A percentile compares a stretch with the other conserved stretches of the same genome.
Conservation (phyloP, 2,113 vertebrate species). For the Pomatorhinus ruficollis region DNA sequence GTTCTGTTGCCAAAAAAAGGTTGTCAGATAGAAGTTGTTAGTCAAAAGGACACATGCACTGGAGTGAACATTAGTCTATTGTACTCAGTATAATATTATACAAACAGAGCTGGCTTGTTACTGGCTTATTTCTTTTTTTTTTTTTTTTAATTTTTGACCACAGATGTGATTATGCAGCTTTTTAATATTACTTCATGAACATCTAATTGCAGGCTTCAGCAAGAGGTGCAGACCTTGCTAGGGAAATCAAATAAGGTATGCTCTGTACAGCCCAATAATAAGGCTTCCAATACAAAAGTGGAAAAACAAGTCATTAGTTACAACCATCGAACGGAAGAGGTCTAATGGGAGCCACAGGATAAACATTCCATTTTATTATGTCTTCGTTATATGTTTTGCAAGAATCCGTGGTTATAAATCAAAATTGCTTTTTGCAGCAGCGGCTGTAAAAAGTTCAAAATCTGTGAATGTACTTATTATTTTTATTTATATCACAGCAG, state of each 20-base stretch:
- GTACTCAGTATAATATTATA: conserved; percentile 68
- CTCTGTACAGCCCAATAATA: conserved; percentile 67
- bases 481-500: conserved; percentile 68
- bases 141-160: not conserved
- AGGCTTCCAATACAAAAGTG: conserved; percentile 64
- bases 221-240: conserved; percentile 59
- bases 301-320: conserved; percentile 79
- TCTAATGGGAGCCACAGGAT: conserved; percentile 70
- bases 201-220: conserved; percentile 71
- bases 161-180: conserved; percentile 59
- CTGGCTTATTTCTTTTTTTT: not conserved
- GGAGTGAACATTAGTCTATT: conserved; percentile 73
- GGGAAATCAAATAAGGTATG: conserved; percentile 69
- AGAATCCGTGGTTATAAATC: conserved; percentile 55
- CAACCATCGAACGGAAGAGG: conserved; percentile 62
- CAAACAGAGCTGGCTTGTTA: conserved; percentile 57
- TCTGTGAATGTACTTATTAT: conserved; percentile 60
- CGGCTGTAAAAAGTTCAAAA: conserved; percentile 50
- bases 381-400: conserved; percentile 69
- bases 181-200: conserved; percentile 74
- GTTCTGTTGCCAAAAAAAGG: conserved; percentile 76
- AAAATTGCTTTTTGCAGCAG: conserved; percentile 67
- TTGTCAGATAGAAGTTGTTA: conserved; percentile 71
- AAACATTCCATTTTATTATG: conserved; percentile 71
- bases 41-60: conserved; percentile 69